Evolutionary conservation across 2,797 vertebrate genomes (phyloP), one percentile per base, ranked within the genome.

Genomic region (Acanthornis magna): DNA sequence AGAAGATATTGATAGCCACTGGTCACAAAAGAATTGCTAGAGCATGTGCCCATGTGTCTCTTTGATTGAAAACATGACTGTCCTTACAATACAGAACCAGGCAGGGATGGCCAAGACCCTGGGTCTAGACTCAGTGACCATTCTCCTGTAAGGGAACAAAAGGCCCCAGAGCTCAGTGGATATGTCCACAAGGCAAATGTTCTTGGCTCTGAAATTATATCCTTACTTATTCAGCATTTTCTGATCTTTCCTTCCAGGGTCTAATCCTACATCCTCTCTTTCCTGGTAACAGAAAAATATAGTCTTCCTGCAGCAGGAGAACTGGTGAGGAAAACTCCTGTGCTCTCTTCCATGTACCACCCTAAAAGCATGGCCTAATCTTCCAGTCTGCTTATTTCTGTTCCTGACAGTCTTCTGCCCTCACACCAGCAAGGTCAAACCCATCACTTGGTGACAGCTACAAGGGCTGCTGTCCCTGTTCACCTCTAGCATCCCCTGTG

Each of bases 51-150:
- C 26, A 9, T 18, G 26, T 8, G 4, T 26, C 7, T 45, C 23
- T 45, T 16, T 34, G 34, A 74, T 2, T 53, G n/a, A 76, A 72
- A 65, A 55, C 7, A 29, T 48, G 10, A 32, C 6, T 32, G 8
- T 27, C 7, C 11, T 72, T 48, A n/a, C 22, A 65, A 13, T 70
- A 26, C 38, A 66, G 27, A 43, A 11, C 21, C 27, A 61, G 13
- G 7, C 4, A 78, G 10, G 8, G 23, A 32, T 38, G 23, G 26
- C 30, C 32, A 70, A 42, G 57, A 57, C 8, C 27, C 27, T 22
- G 5, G 7, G 18, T 23, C 25, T 40, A 29, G 7, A 18, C 30
- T 76, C 13, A 34, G 20, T 62, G 25, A 22, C 0, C 0, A 36
- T 72, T 76, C 21, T 23, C 3, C 25, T 40, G 5, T 19, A 60